Base-by-base conservation (phyloP, 2,888 invertebrate genomes). In the Chaetoderma sp. region DNA sequence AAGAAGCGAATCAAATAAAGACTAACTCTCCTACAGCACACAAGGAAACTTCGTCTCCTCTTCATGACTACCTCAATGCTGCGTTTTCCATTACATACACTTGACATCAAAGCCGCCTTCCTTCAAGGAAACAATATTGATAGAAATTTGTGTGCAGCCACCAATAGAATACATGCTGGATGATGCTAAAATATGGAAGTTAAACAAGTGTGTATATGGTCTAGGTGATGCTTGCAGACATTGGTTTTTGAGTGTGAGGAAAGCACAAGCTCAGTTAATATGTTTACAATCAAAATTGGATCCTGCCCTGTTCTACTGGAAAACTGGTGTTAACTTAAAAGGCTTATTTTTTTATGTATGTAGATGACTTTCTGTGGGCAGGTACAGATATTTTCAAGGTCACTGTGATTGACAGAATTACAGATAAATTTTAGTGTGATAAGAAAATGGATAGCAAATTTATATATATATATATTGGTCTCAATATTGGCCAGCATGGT, bases 301-400 rank as follows among this genome's bases (percentile, higher is more conserved):
- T 42, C 65, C 68, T 23, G 67, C 71, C 13, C 30, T 71, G 36
- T 73, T 73, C 55, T 67, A 50, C 33, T 65, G 63, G 65, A 59
- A 63, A 32, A 16, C 60, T 10, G 25, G 54, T 5, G 32, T 25
- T 5, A 30, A 39, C n/a, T 27, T 67, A 21, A 44, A 58, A 49
- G 69, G 69, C 28, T 50, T 71, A 6, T 56, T 71, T 27, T 21
- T 28, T 63, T 10, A 44, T 60, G 50, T 69, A 71, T 65, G 64
- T 71, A 6, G 69, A 71, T 61, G 65, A 73, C 36, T 68, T 69
- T 50, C 39, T 71, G 0, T 67, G 67, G 67, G 67, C 56, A 33
- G 69, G 71, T 18, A 42, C 39, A 30, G 36, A 18, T 25, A 21
- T 47, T 4, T 70, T 71, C 54, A 54, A 68, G 27, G 10, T 60